Evolutionary conservation across 2,888 invertebrate species (phyloP).

Genomic region (Aphrophora alni): DNA sequence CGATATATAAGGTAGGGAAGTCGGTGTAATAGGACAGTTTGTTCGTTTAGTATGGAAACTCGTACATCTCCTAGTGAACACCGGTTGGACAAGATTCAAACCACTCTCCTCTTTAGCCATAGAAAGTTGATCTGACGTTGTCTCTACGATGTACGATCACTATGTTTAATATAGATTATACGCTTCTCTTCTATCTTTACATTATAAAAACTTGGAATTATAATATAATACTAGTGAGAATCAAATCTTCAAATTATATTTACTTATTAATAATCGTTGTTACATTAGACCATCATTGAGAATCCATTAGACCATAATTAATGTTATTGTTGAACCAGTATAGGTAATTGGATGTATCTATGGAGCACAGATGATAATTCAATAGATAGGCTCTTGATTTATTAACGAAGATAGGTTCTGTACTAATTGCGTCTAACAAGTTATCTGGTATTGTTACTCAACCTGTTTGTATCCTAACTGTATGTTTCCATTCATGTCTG

Average conservation of each 20-base stretch:
- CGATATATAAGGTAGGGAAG: no score
- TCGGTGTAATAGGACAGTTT: no score
- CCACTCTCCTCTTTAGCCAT: not conserved
- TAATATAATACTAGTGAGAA: no score
- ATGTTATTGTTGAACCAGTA: not conserved
- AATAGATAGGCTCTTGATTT: not conserved
- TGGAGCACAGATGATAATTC: not conserved
- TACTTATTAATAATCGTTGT: no score
- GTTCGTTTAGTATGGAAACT: no score
- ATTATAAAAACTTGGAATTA: no score
- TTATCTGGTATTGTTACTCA: not conserved
- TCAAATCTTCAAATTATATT: no score
- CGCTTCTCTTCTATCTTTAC: no score
- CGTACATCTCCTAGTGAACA: not conserved
- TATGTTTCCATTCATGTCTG: no score
- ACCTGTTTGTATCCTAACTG: not conserved
- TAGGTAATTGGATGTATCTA: not conserved
- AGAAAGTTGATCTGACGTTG: not conserved
- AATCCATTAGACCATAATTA: not conserved
- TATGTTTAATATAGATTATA: no score
- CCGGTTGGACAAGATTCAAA: not conserved
- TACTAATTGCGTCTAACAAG: not conserved
- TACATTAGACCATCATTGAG: not conserved
- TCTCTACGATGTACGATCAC: no score
- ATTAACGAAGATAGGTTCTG: not conserved